Percentiles rank a stretch among this genome's conserved stretches.
Evolutionary conservation across 2,888 invertebrate genomes (phyloP).

Genomic region (Alloplasta piceator): DNA sequence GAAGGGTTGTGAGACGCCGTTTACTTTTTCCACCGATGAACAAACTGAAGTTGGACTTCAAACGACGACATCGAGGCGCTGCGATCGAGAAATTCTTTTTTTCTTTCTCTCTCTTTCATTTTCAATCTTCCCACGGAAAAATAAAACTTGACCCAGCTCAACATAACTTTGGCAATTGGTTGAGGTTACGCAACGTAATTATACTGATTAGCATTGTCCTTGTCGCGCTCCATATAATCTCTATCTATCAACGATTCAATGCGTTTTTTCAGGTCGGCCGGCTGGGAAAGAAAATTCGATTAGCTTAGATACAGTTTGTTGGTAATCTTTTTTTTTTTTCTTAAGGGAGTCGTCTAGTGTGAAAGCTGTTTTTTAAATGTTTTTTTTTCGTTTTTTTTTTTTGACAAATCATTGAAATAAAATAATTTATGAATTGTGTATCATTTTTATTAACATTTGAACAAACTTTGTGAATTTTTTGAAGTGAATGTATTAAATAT

Average conservation of each 20-base stretch:
- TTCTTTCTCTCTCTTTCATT: constrained; percentile 19
- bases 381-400: no score
- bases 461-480: no score
- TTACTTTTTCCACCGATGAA: not conserved
- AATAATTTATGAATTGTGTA: no score
- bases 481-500: no score
- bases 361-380: no score
- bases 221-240: constrained; percentile 99
- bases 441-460: no score
- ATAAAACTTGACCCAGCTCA: constrained; percentile 61
- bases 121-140: constrained; percentile 47
- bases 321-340: no score
- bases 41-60: not conserved
- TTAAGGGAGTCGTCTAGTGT: no score
- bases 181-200: constrained; percentile 97
- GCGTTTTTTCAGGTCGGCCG: constrained; percentile 98
- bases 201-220: constrained; percentile 98
- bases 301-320: not conserved
- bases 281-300: constrained; percentile 86
- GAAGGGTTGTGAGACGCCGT: not conserved
- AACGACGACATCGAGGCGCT: constrained; percentile 2
- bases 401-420: no score
- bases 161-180: constrained; percentile 79
- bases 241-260: constrained; percentile 99
- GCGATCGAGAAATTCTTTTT: not conserved